Evolutionary conservation across 1,140 invertebrate species (phyloP), one percentile per base, ranked within the genome.

Genomic region (Liolophura sinensis): DNA sequence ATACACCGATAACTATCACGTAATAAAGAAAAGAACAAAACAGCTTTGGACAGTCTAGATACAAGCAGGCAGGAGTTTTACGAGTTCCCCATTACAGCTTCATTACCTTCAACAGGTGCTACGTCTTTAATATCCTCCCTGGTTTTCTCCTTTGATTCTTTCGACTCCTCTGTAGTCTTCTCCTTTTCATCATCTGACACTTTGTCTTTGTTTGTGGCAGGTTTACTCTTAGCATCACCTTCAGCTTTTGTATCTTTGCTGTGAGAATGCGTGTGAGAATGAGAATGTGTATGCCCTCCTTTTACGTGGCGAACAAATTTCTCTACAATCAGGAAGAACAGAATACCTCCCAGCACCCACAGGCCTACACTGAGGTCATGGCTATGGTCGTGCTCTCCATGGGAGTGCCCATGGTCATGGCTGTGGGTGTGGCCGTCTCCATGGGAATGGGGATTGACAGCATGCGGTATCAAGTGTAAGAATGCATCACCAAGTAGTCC

Each of bases 401-500:
- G 79, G 46, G 73, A 67, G 74, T 91, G 87, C 62, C 78, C 81
- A 74, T 90, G 87, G 12, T 72, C 76, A 74, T 91, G 88, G 18
- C 79, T 68, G 74, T 90, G 88, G 18, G 82, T 85, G 74, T 87
- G 83, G 31, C 85, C 82, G 25, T 69, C 77, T 16, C 74, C 72
- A 66, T 77, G 86, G 60, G 31, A 73, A 65, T 84, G 78, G 24
- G 91, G 88, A 50, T 90, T 85, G 1, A 96, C 87, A 20, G 96
- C 94, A 87, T 98, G 96, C 48, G 96, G 96, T 79, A 98, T 98
- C 27, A 98, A 85, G 87, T 98, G 96, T 1, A 98, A 85, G 86
- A 98, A 98, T 7, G 96, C 95, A 88, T 98, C 96, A 12, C 96
- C 96, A 1, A 98, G 86, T 15, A 98, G 85, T 67, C 96, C 95